Evolutionary conservation across 1,140 invertebrate species (phyloP), one percentile per base, ranked within the genome.

Genomic region (Meloidogyne floridensis): DNA sequence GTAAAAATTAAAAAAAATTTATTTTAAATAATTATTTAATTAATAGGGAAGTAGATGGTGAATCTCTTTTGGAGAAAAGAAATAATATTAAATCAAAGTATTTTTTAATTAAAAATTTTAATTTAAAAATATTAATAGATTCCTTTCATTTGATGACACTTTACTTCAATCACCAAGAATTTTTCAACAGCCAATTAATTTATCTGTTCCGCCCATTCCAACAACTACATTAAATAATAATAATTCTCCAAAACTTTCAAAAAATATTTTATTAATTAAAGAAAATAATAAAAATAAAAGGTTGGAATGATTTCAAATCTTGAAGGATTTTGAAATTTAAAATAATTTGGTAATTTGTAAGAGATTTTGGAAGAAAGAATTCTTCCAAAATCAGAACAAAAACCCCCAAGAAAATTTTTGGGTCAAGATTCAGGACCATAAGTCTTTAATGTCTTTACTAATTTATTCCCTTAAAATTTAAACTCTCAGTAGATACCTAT

Each of bases 11-110:
- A 32, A 32, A 32, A 32, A 71, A 56, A 11, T 43, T 65, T 65
- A 65, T n/a, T n/a, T 43, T 32, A 72, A 78, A 69, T n/a, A 71
- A 18, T n/a, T 79, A 59, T 20, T 69, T 42, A 11, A 47, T 13
- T 83, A 87, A 75, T 18, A 86, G 86, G n/a, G 85, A 86, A 77
- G 84, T 86, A n/a, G 85, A 86, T 65, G 85, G 85, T 9, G 18
- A 86, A n/a, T 84, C 81, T 6, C 72, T 86, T 43, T 78, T 86
- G 56, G 85, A 86, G 47, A 86, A 86, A 56, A 54, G 85, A 20
- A 65, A 42, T 70, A 70, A 83, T 18, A 65, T 87, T 11, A 86
- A 87, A 76, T 84, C 78, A 83, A 86, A 86, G 72, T 85, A 13
- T 20, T 11, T 10, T 56, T 51, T 13, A 56, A 9, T 10, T 56